Percentiles rank a stretch among this genome's conserved stretches.
Evolutionary conservation across 23 tunicate species (phyloP).

Genomic region (Corella eumyota): DNA sequence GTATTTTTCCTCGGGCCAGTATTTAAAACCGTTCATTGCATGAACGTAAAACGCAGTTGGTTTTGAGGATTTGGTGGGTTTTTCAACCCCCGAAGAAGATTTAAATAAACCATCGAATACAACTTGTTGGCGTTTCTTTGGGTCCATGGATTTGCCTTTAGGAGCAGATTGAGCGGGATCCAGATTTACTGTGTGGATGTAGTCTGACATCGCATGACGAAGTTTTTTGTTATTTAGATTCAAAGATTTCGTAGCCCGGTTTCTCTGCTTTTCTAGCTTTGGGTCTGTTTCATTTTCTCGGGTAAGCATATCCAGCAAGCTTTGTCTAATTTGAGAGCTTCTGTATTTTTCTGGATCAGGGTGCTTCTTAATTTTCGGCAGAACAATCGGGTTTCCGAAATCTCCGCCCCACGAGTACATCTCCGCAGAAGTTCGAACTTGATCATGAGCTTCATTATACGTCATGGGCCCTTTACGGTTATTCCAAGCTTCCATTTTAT

Average conservation of each 20-base stretch:
- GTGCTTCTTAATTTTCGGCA: conserved; percentile 71
- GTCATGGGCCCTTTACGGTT: conserved; percentile 21
- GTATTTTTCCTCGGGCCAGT: conserved; percentile 72
- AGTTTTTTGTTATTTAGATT: no score
- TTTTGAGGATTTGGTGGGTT: conserved; percentile 8
- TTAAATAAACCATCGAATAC: no score
- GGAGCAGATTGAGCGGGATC: no score
- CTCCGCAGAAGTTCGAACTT: conserved; percentile 26
- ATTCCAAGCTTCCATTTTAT: conserved; percentile 85
- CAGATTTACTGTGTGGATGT: no score
- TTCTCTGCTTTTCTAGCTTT: no score
- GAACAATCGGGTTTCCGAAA: conserved; percentile 64
- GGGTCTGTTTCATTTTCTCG: no score
- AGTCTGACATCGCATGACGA: no score
- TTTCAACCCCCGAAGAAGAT: no score
- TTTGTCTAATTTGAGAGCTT: conserved; percentile 45
- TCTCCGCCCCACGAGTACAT: conserved; percentile 65
- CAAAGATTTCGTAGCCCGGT: no score
- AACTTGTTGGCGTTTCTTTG: no score
- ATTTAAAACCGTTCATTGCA: conserved; percentile 75
- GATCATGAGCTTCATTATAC: conserved; percentile 18
- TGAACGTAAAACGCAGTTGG: conserved; percentile 76
- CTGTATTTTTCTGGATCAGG: conserved; percentile 69
- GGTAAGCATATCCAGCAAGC: no score
- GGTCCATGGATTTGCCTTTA: no score